phyloP scores from a whole-genome alignment of 2,113 vertebrate genomes.

The Apodemus sylvaticus region DNA sequence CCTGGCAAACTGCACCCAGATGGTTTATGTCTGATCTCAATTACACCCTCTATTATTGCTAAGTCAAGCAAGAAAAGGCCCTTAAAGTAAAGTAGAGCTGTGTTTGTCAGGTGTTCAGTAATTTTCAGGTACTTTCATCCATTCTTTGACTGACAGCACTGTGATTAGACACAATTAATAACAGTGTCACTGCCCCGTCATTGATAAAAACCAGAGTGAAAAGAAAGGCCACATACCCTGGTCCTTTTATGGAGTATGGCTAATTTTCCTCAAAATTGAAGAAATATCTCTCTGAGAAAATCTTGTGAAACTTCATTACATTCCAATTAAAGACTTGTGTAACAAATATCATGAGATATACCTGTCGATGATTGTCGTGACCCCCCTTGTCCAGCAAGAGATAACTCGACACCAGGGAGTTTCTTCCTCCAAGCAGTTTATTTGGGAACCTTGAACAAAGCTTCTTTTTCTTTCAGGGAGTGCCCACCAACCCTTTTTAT shows the following conservation, averaged over 20 bases:
- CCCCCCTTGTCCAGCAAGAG: no score
- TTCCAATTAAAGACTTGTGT: background rate
- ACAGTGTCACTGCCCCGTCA: background rate
- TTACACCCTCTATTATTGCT: conserved; percentile 14
- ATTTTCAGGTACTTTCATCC: background rate
- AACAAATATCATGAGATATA: conserved; percentile 6
- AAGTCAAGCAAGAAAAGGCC: conserved; percentile 45
- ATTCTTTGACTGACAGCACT: conserved; percentile 12
- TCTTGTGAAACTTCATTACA: background rate
- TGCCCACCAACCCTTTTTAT: no score
- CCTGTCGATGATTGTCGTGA: no score
- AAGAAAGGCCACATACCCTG: background rate
- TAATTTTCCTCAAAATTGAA: background rate
- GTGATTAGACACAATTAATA: conserved; percentile 39
- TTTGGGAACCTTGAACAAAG: no score
- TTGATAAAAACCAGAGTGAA: background rate
- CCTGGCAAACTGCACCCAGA: background rate
- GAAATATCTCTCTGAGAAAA: conserved; percentile 2
- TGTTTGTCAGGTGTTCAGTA: background rate
- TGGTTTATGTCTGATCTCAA: conserved; percentile 21
- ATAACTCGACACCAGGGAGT: no score
- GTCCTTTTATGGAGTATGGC: background rate
- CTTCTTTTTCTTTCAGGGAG: no score
- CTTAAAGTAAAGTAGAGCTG: background rate
- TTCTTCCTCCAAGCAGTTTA: no score